Evolutionary conservation across 2,797 vertebrate species (phyloP), one percentile per base, ranked within the genome.

Genomic region (Molossus alvarezi): DNA sequence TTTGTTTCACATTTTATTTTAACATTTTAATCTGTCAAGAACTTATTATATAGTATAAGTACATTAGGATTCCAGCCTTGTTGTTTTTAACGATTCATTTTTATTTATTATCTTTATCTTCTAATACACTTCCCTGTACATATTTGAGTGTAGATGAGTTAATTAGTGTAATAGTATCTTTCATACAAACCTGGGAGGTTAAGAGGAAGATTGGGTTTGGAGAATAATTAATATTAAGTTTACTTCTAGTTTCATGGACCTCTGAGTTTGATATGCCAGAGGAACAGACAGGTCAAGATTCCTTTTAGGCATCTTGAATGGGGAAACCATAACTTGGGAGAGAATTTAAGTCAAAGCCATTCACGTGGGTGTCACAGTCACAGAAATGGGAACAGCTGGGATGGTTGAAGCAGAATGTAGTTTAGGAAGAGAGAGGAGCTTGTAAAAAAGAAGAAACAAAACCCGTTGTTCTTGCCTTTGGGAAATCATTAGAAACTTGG

Each of bases 51-150:
- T 75, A 58, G 69, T 58, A 51, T 76, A 51, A 33, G 58, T 51
- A 15, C 82, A 33, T 41, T 75, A 89, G 51, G 64, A 77, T 33
- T 58, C 77, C 58, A 81, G 67, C 12, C 23, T 33, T 57, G 6
- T 62, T 90, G 37, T 48, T 93, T 51, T 82, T 48, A 93, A 85
- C 64, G 67, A 62, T 80, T 51, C 25, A 25, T 69, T 93, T 88
- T 81, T 64, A 73, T 33, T 94, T 57, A 45, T 86, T 29, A 33
- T 67, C 29, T 89, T 83, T 58, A 67, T 76, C 5, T 62, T 6
- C 18, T 77, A 77, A 77, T 60, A 89, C 23, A 37, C 67, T 69
- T 13, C 71, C 62, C 12, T 27, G 41, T 60, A 25, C n/a, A 62
- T 55, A 62, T 71, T 84, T 69, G 18, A 90, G 53, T 84, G 60